Evolutionary conservation across 2,113 vertebrate species (phyloP).

Genomic region (Zosterops lateralis): DNA sequence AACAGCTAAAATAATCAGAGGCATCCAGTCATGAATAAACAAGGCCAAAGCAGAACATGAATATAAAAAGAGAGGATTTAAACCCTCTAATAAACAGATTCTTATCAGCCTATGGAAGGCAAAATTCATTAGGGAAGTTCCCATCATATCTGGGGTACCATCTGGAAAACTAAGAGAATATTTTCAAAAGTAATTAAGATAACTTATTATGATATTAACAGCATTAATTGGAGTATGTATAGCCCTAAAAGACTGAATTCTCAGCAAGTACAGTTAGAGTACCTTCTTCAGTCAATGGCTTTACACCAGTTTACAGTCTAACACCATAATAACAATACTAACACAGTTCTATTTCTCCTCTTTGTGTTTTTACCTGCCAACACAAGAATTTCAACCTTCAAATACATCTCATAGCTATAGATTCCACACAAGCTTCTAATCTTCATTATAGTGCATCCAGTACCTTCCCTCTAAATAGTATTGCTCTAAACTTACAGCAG

Average conservation of each 20-base stretch:
- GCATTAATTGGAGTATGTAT: background rate
- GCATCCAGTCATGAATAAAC: slow-evolving; percentile 1
- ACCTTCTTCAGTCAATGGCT: background rate
- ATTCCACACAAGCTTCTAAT: background rate
- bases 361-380: background rate
- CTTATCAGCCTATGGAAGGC: background rate
- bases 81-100: slow-evolving; percentile 7
- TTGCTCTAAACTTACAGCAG: background rate
- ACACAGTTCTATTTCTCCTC: background rate
- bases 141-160: background rate
- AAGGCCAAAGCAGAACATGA: slow-evolving; percentile 14
- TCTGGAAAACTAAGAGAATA: background rate
- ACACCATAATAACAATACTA: background rate
- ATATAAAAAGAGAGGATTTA: background rate
- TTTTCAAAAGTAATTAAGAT: slow-evolving; percentile 13
- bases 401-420: background rate
- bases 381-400: background rate
- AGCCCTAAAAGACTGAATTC: background rate
- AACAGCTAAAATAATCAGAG: slow-evolving; percentile 34
- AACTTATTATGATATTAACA: background rate
- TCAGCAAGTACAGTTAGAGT: background rate
- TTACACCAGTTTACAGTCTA: background rate
- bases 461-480: background rate
- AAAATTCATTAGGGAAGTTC: slow-evolving; percentile 4
- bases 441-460: background rate